Evolutionary conservation across 2,888 invertebrate species (phyloP).

Genomic region (Hermaeophaga mercurialis): DNA sequence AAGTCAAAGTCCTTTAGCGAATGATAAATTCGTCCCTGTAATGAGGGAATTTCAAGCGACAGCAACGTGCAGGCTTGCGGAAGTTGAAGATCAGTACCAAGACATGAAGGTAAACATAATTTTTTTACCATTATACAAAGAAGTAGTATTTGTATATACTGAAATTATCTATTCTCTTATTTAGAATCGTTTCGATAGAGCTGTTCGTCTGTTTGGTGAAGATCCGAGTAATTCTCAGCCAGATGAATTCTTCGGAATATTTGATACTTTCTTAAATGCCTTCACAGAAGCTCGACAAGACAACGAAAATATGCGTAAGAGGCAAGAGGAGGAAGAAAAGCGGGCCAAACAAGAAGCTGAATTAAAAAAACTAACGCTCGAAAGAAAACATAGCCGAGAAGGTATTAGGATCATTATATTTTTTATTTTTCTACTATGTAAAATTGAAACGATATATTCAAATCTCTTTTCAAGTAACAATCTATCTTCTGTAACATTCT

Average conservation of each 20-base stretch:
- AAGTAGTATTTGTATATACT: no score
- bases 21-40: slow-evolving; percentile 87
- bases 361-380: slow-evolving; percentile 85
- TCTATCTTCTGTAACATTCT: no score
- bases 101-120: slow-evolving; percentile 82
- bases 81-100: slow-evolving; percentile 89
- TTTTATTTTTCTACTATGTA: no score
- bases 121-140: neutral
- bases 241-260: slow-evolving; percentile 91
- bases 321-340: slow-evolving; percentile 89
- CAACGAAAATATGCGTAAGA: slow-evolving; percentile 81
- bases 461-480: no score
- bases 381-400: slow-evolving; percentile 80
- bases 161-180: slow-evolving; percentile 3
- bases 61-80: slow-evolving; percentile 88
- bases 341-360: slow-evolving; percentile 88
- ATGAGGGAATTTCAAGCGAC: slow-evolving; percentile 95
- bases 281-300: slow-evolving; percentile 86
- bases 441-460: no score
- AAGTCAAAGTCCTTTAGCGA: slow-evolving; percentile 67
- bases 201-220: slow-evolving; percentile 88
- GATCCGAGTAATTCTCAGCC: slow-evolving; percentile 84
- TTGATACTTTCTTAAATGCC: slow-evolving; percentile 84
- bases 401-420: no score
- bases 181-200: slow-evolving; percentile 76